These are phyloP conservation scores for Apostichopus japonicus DNA, from an alignment of 35 echinoderm and acorn worm genomes.

Conservation along the genomic window DNA sequence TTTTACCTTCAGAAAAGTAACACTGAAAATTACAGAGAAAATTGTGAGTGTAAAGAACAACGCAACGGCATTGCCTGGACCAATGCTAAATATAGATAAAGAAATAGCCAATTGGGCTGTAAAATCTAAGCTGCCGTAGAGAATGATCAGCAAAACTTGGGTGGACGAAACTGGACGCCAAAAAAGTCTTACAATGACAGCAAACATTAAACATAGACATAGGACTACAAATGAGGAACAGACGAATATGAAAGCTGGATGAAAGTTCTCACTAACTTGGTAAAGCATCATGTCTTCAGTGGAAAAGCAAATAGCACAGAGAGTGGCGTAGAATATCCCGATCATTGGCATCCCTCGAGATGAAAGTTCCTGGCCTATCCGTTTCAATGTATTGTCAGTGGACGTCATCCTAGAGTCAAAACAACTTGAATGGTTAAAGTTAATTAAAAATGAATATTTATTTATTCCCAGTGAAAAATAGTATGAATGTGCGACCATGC, in stretches of 20 bases:
- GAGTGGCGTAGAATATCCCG: no score
- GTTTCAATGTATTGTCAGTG: no score
- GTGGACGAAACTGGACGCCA: background rate
- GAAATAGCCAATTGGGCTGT: background rate
- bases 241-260: background rate
- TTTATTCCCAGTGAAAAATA: no score
- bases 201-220: background rate
- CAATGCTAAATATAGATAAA: constrained; percentile 12
- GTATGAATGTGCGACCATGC: no score
- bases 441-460: no score
- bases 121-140: background rate
- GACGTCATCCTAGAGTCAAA: no score
- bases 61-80: constrained; percentile 19
- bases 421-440: no score
- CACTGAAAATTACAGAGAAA: background rate
- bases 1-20: background rate
- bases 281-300: constrained; percentile 14
- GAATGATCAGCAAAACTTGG: background rate
- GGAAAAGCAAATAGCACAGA: background rate
- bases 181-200: background rate
- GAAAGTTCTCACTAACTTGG: background rate
- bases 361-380: no score
- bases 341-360: background rate
- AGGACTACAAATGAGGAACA: background rate
- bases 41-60: background rate